A percentile compares a stretch with the other conserved stretches of the same genome.
Conservation (phyloP, 2,888 invertebrate genomes). For the Philopedon plagiatum region DNA sequence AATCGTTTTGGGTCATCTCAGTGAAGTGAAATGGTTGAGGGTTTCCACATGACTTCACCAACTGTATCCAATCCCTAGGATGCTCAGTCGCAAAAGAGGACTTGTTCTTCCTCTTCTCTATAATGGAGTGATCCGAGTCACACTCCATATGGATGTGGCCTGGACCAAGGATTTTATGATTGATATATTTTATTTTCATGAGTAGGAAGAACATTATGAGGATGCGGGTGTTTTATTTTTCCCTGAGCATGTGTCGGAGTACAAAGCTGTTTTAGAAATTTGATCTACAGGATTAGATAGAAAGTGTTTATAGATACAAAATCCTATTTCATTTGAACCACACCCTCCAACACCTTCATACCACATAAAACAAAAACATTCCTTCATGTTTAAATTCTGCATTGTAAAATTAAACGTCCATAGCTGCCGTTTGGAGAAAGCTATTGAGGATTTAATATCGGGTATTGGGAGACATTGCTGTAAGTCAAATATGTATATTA, state of each 20-base stretch:
- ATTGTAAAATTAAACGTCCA: conserved; percentile 9
- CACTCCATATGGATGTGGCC: too few species aligned
- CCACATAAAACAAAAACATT: too few species aligned
- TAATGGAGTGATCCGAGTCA: too few species aligned
- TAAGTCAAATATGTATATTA: conserved; percentile 1
- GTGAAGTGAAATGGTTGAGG: background rate
- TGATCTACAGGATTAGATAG: background rate
- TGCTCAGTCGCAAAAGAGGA: too few species aligned
- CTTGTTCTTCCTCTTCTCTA: too few species aligned
- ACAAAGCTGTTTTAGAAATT: background rate
- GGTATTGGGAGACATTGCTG: background rate
- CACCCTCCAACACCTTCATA: too few species aligned
- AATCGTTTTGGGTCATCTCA: background rate
- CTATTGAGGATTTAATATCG: background rate
- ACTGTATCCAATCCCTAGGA: too few species aligned
- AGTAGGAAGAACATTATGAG: background rate
- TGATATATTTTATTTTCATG: background rate
- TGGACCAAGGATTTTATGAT: background rate
- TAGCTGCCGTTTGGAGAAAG: conserved; percentile 8
- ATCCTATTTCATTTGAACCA: background rate
- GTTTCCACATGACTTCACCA: background rate
- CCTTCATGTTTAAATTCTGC: background rate
- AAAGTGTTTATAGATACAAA: conserved; percentile 6
- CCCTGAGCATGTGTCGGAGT: conserved; percentile 8
- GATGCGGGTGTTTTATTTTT: conserved; percentile 1